Conservation (phyloP, 2,888 invertebrate genomes). For the Drosophila sordidapex region DNA sequence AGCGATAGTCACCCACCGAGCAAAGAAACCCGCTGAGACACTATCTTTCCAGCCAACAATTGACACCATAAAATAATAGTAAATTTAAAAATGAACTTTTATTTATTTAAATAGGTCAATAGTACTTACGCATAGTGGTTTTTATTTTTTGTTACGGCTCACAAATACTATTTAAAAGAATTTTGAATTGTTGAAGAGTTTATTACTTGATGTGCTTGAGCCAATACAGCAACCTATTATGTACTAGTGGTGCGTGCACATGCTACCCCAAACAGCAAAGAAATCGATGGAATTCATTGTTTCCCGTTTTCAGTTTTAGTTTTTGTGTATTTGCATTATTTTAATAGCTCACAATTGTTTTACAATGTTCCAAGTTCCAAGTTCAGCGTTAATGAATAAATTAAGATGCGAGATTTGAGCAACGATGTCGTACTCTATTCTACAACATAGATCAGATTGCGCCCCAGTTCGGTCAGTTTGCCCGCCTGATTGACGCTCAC, state of each 20-base stretch:
- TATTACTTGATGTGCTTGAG: background rate
- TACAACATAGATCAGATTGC: conserved; percentile 86
- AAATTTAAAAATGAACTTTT: background rate
- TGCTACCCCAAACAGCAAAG: background rate
- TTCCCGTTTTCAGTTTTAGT: background rate
- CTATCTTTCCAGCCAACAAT: conserved; percentile 36
- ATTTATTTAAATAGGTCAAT: conserved; percentile 29
- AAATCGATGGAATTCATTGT: no score
- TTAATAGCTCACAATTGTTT: conserved; percentile 14
- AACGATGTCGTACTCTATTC: conserved; percentile 62
- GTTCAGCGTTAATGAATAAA: conserved; percentile 36
- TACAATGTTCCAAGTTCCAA: conserved; percentile 35
- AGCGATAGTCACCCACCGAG: conserved; percentile 55
- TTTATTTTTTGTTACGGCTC: background rate
- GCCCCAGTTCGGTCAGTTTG: conserved; percentile 85
- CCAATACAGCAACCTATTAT: background rate
- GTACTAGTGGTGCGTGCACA: background rate
- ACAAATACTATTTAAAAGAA: background rate
- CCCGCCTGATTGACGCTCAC: conserved; percentile 85
- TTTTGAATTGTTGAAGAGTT: background rate
- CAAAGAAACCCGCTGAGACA: conserved; percentile 44
- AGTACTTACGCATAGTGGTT: background rate
- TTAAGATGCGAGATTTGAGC: conserved; percentile 8
- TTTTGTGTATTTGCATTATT: conserved; percentile 11
- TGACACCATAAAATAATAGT: conserved; percentile 21